A percentile compares a stretch with the other conserved stretches of the same genome.
Evolutionary conservation across 2,113 vertebrate genomes (phyloP).

Genomic region (Cygnus atratus): DNA sequence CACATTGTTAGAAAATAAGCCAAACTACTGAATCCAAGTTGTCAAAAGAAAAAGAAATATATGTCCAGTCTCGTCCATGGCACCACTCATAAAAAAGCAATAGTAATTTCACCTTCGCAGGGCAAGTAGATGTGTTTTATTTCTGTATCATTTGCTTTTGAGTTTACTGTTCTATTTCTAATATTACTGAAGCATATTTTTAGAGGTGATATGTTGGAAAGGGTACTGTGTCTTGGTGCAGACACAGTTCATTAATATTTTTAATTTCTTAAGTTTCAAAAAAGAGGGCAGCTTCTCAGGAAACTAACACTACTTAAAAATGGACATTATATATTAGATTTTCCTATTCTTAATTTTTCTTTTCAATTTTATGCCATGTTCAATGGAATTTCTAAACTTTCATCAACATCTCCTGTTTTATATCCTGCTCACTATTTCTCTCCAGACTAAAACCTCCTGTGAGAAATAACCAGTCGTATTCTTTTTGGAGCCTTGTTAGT

Average conservation of each 20-base stretch:
- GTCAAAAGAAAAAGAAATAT: not conserved
- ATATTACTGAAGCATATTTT: not conserved
- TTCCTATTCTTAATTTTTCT: not conserved
- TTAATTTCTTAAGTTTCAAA: not conserved
- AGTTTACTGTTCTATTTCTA: not conserved
- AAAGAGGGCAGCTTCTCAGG: not conserved
- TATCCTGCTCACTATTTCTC: not conserved
- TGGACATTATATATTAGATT: not conserved
- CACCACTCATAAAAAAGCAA: not conserved
- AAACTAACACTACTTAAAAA: not conserved
- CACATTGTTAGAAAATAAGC: not conserved
- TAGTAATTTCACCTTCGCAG: not conserved
- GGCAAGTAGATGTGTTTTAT: not conserved
- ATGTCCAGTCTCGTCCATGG: not conserved
- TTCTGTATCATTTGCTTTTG: not conserved
- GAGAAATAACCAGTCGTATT: not conserved
- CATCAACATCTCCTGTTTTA: not conserved
- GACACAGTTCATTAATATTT: not conserved
- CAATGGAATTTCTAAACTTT: not conserved
- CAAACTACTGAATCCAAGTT: not conserved
- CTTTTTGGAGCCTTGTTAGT: not conserved
- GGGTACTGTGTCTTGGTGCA: not conserved
- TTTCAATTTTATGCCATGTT: not conserved
- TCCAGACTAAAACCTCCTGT: not conserved
- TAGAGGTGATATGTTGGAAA: not conserved